Conservation (phyloP, 2,888 invertebrate species). For the Dynastes hyllus region DNA sequence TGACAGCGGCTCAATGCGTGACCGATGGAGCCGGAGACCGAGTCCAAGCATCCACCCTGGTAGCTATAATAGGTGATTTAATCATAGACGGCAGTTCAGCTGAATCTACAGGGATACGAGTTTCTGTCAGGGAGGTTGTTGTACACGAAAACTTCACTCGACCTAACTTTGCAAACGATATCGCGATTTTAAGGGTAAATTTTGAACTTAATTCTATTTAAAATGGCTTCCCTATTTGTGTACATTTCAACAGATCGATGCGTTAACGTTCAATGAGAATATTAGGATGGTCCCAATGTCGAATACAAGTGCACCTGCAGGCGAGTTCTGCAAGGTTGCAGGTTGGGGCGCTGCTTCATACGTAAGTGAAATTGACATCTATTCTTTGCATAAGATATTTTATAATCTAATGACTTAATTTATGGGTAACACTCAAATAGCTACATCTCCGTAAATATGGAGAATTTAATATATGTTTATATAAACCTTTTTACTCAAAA, state of each 20-base stretch:
- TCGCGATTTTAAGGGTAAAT: constrained; percentile 49
- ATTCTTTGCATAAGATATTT: neutral
- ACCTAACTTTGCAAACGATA: constrained; percentile 27
- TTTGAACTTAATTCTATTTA: neutral
- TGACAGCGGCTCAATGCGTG: constrained; percentile 54
- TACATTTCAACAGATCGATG: neutral
- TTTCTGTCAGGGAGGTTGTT: constrained; percentile 35
- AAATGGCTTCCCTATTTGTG: neutral
- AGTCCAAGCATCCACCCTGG: constrained; percentile 9
- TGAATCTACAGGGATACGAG: constrained; percentile 13
- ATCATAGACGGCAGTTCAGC: constrained; percentile 5
- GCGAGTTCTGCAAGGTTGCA: neutral
- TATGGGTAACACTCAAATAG: no score
- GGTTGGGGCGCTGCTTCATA: constrained; percentile 28
- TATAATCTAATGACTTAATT: no score
- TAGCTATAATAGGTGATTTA: constrained; percentile 45
- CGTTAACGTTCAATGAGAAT: neutral
- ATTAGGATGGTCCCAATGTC: neutral
- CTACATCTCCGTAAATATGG: no score
- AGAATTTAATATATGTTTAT: no score
- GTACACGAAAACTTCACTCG: constrained; percentile 43
- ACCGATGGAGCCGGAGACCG: constrained; percentile 10
- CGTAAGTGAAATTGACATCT: constrained; percentile 2
- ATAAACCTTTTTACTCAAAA: no score
- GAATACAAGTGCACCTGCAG: neutral